Conservation (phyloP, 2,113 vertebrate genomes). For the Melanocharis versteri region DNA sequence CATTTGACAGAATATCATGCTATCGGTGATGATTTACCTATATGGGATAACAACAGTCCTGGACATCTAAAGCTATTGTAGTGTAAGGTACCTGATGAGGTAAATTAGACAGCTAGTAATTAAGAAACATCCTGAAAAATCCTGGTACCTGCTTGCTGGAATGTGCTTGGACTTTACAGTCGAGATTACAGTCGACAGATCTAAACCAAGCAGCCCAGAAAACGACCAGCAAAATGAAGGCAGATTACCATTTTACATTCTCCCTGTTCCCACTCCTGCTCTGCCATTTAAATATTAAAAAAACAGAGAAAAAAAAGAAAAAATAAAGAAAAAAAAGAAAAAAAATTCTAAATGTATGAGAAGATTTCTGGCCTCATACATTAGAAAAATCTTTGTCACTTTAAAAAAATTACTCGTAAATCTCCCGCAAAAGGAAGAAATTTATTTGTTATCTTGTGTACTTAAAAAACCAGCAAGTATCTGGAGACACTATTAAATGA, state of each 20-base stretch:
- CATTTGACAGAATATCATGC: background rate
- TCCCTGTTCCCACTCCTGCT: background rate
- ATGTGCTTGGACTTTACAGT: background rate
- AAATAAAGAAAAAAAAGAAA: background rate
- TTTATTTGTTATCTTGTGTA: background rate
- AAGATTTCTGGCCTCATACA: background rate
- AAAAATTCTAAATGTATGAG: background rate
- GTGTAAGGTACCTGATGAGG: background rate
- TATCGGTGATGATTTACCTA: background rate
- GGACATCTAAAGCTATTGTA: background rate
- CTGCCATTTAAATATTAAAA: background rate
- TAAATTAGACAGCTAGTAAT: background rate
- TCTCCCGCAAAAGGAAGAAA: background rate
- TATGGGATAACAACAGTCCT: background rate
- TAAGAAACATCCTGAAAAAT: background rate
- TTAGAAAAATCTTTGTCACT: background rate
- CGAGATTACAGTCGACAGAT: background rate
- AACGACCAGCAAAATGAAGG: background rate
- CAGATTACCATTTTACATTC: background rate
- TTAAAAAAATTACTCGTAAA: background rate
- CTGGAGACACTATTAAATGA: background rate
- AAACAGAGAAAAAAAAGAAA: too few species aligned
- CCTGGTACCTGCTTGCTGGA: accelerated
- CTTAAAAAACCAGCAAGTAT: constrained; percentile 10
- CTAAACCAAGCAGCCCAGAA: background rate